Percentiles rank a stretch among this genome's conserved stretches.
Evolutionary conservation across 2,797 vertebrate species (phyloP).

Genomic region (Chaenodraco wilsoni): DNA sequence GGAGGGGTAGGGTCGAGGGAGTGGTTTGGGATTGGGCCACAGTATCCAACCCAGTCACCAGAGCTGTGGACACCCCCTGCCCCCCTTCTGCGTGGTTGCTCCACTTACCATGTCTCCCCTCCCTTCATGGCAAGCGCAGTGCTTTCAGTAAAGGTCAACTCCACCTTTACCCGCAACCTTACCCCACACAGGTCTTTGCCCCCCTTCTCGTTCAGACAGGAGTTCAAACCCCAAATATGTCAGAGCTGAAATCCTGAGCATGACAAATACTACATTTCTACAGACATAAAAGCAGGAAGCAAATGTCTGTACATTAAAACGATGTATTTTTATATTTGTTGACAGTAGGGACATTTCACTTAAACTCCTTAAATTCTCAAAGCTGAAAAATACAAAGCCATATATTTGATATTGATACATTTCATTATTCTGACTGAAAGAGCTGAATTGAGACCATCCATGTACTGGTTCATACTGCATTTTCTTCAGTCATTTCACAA

Average conservation of each 20-base stretch:
- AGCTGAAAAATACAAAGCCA: background rate
- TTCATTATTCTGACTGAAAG: background rate
- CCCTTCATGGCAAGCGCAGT: slow-evolving; percentile 51
- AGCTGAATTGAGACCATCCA: background rate
- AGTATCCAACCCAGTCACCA: slow-evolving; percentile 57
- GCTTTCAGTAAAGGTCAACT: slow-evolving; percentile 75
- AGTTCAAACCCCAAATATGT: slow-evolving; percentile 24
- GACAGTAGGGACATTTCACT: background rate
- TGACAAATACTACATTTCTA: background rate
- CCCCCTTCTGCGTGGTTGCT: slow-evolving; percentile 32
- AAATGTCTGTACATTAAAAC: background rate
- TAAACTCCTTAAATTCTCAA: background rate
- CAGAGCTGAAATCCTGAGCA: background rate
- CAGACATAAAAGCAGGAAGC: background rate
- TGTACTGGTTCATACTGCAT: background rate
- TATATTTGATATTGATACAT: background rate
- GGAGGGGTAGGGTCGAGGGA: no score
- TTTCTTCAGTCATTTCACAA: slow-evolving; percentile 7
- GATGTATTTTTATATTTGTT: background rate
- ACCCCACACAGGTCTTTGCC: slow-evolving; percentile 32
- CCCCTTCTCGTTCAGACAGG: slow-evolving; percentile 17
- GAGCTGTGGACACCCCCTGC: slow-evolving; percentile 53
- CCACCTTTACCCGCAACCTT: slow-evolving; percentile 52
- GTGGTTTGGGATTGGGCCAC: no score
- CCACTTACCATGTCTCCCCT: slow-evolving; percentile 49